Evolutionary conservation across 2,113 vertebrate species (phyloP).

Genomic region (Hassar affinis): DNA sequence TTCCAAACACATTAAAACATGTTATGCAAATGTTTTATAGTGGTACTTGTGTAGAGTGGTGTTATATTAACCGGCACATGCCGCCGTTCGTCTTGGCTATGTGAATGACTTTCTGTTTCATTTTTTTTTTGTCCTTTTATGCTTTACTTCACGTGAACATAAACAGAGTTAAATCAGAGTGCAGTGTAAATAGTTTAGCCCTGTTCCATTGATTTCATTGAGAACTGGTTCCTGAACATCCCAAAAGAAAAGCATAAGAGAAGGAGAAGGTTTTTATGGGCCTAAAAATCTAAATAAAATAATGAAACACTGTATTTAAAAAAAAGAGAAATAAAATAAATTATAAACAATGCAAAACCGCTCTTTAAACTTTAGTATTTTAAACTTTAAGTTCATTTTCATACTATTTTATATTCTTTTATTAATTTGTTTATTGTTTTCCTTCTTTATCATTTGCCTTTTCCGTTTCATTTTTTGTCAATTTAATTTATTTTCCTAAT

Average conservation of each 20-base stretch:
- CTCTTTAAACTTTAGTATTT: neutral
- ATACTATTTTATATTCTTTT: neutral
- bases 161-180: neutral
- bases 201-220: neutral
- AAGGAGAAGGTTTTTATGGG: neutral
- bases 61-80: conserved; percentile 73
- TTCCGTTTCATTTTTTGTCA: too few relatives aligned
- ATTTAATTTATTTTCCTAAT: too few relatives aligned
- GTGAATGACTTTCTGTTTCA: conserved; percentile 59
- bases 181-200: neutral
- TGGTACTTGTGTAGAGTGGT: conserved; percentile 67
- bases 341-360: neutral
- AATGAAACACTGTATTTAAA: neutral
- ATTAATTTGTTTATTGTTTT: too few relatives aligned
- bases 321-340: too few relatives aligned
- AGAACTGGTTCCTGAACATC: neutral
- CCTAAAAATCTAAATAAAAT: neutral
- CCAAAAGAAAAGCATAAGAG: too few relatives aligned
- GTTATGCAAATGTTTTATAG: conserved; percentile 76
- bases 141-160: conserved; percentile 60
- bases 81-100: conserved; percentile 64
- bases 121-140: neutral
- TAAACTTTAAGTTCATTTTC: too few relatives aligned
- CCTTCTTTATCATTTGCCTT: too few relatives aligned
- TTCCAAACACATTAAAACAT: conserved; percentile 77